Base-by-base conservation (phyloP, 2,888 invertebrate genomes). In the Nebria brevicollis region DNA sequence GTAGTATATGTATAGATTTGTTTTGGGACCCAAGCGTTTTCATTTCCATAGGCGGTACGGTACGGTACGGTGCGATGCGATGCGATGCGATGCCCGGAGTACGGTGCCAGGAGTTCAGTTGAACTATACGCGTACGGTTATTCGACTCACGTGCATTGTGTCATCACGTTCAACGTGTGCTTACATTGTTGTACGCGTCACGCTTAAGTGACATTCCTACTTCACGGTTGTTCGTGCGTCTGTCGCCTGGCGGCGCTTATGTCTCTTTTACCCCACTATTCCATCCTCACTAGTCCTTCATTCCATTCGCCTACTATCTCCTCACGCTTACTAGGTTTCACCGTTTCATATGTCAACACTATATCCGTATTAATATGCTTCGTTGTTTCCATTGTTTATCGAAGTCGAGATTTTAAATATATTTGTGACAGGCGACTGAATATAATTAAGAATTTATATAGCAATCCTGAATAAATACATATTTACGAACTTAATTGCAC, bases 1-100 rank as follows among this genome's bases (percentile, higher is more conserved):
- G 80, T 77, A 80, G 42, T 26, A 11, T 54, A 72, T 79, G 82
- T 82, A 82, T 83, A 83, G 83, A 83, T 83, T 83, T 83, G 83
- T 83, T 83, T 82, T 82, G 83, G 83, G 83, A 82, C 83, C 77
- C 34, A 41, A 72, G 64, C 34, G 72, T 20, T 54, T 54, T 54
- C 54, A 54, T 8, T 54, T 54, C 54, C 8, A 13, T 54, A 54
- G 34, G 34, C 34, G 34, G 34, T 34, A 34, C 34, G 34, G 34
- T 34, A 34, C 34, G 34, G 34, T 34, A 34, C 34, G 34, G 34
- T 34, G 5, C 34, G 34, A 20, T 20, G 20, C 20, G 20, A 20
- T 20, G 20, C 1, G 20, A 20, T 20, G 20, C 20, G 34, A 34
- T 34, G 34, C 34, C 34, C 34, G 34, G 34, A 34, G 34, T 34